These are phyloP conservation scores for Lepisosteus oculatus DNA, from an alignment of 2,113 vertebrate genomes.

Conservation along the genomic window DNA sequence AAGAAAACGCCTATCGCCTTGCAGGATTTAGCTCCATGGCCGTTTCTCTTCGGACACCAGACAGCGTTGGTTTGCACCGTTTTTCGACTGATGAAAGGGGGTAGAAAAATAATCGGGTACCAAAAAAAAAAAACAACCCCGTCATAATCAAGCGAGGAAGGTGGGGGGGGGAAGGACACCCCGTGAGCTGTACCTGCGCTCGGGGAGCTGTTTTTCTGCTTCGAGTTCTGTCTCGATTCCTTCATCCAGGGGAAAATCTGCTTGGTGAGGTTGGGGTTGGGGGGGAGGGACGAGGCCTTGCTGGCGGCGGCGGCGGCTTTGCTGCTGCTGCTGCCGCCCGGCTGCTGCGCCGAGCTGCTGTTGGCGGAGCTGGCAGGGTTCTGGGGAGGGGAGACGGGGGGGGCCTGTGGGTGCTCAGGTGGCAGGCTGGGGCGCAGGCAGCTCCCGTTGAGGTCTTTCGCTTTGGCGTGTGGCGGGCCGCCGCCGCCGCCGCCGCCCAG, in stretches of 20 bases:
- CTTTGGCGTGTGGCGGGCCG: slow-evolving; percentile 74
- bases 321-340: slow-evolving; percentile 59
- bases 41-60: no score
- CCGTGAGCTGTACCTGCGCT: slow-evolving; percentile 80
- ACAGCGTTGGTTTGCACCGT: no score
- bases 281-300: slow-evolving; percentile 74
- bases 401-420: slow-evolving; percentile 76
- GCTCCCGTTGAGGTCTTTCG: slow-evolving; percentile 92
- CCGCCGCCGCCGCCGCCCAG: slow-evolving; percentile 74
- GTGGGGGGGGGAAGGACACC: slow-evolving; percentile 63
- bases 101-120: no score
- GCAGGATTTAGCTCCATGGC: no score
- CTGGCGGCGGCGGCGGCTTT: slow-evolving; percentile 46
- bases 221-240: slow-evolving; percentile 91
- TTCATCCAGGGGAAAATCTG: slow-evolving; percentile 99
- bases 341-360: slow-evolving; percentile 57
- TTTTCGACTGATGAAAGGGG: no score
- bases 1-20: no score
- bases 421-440: slow-evolving; percentile 84
- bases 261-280: slow-evolving; percentile 82
- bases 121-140: no score
- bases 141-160: no score
- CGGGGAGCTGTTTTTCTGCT: slow-evolving; percentile 93
- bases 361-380: slow-evolving; percentile 70
- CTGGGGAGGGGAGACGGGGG: slow-evolving; percentile 81